Evolutionary conservation across 2,113 vertebrate genomes (phyloP), one percentile per base, ranked within the genome.

Genomic region (Argyrosomus japonicus): DNA sequence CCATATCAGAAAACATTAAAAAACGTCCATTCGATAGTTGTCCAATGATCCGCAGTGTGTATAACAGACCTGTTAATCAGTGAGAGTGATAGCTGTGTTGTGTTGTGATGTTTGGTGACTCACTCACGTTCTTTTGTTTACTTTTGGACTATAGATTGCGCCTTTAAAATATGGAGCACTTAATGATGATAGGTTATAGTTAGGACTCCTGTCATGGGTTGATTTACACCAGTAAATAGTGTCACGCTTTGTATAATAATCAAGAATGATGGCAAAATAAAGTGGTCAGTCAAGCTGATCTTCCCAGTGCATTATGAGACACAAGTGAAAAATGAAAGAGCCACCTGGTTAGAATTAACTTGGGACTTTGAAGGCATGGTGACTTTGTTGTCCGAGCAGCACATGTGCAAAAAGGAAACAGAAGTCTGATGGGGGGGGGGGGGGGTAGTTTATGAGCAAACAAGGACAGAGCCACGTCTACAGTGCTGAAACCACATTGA

Each of bases 331-430:
- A 82, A 74, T 43, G 9, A 77, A 40, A 53, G 69, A 40, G 68
- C 67, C 88, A 90, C 85, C 92, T 92, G 89, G 84, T 89, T 73
- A 56, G 87, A 84, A 83, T 92, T 84, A 91, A 75, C 67, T 69
- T 18, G 58, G 45, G 78, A 75, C 62, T 84, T 57, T 79, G 79
- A 81, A 70, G 81, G 67, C 67, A 71, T 21, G 21, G 67, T 4
- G 61, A 79, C 80, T 90, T 86, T 86, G 75, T 54, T 62, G 80
- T 82, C 60, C 15, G 64, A 51, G 77, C 69, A 82, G 8, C 81
- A 82, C 77, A 85, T 85, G 83, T 81, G 70, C 73, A 70, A 50
- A 64, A 48, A 77, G 67, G 79, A 87, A 88, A 90, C 65, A 50
- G 64, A 81, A 73, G 63, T 68, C 45, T 36, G 40, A n/a, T 12